Percentiles rank a stretch among this genome's conserved stretches.
Conservation (phyloP, 2,797 vertebrate species). For the Setipinna tenuifilis region DNA sequence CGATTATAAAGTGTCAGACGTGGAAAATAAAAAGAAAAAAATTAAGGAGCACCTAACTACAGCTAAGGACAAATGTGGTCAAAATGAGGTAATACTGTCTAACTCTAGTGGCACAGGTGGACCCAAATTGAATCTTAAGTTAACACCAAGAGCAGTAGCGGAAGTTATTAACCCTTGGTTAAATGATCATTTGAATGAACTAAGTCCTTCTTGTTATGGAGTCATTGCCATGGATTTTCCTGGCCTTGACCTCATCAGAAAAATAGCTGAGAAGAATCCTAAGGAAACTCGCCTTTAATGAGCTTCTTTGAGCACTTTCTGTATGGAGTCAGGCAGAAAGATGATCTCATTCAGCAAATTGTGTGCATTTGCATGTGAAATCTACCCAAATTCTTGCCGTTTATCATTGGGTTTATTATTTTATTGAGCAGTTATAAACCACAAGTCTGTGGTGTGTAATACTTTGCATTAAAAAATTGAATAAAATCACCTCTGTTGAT, state of each 20-base stretch:
- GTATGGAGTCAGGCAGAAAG: no score
- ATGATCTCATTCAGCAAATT: no score
- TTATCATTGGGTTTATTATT: neutral
- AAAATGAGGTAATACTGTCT: conserved; percentile 48
- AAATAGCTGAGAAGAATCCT: conserved; percentile 51
- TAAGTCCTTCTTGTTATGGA: conserved; percentile 58
- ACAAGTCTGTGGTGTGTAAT: no score
- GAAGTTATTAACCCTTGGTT: conserved; percentile 65
- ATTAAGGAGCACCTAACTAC: conserved; percentile 49
- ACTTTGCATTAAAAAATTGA: no score
- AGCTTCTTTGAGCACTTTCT: neutral
- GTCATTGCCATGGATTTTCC: conserved; percentile 69
- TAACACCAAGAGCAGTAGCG: conserved; percentile 62
- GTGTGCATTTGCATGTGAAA: no score
- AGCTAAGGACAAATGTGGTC: conserved; percentile 39
- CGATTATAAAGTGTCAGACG: conserved; percentile 43
- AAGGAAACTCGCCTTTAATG: no score
- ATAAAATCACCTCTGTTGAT: no score
- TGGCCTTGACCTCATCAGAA: conserved; percentile 64
- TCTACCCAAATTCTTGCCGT: no score
- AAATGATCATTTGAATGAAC: conserved; percentile 54
- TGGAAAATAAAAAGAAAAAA: conserved; percentile 44
- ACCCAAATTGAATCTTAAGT: conserved; percentile 50
- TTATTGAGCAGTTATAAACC: neutral
- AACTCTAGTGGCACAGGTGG: conserved; percentile 63